Evolutionary conservation across 2,888 invertebrate species (phyloP).

Genomic region (Serrognathus titanus): DNA sequence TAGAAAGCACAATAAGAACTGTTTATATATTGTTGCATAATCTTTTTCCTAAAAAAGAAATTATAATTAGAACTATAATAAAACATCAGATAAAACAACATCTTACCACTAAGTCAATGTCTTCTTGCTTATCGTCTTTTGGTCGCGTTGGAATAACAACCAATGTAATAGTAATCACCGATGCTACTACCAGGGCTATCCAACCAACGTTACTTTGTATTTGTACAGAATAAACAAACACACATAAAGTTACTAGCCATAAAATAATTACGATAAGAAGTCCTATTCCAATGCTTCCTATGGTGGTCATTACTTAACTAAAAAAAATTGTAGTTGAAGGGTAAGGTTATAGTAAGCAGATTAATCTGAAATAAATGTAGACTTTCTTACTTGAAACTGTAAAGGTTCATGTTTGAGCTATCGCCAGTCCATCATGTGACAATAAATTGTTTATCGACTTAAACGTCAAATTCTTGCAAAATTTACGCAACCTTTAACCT

Average conservation of each 20-base stretch:
- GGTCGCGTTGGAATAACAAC: slow-evolving; percentile 56
- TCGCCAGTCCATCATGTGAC: too few relatives aligned
- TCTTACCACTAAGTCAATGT: slow-evolving; percentile 1
- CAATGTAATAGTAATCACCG: slow-evolving; percentile 57
- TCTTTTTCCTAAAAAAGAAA: slow-evolving; percentile 54
- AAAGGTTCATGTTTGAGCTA: too few relatives aligned
- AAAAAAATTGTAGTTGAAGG: background rate
- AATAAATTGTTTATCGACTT: too few relatives aligned
- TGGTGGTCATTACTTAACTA: slow-evolving; percentile 27
- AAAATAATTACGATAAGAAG: slow-evolving; percentile 62
- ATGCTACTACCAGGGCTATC: slow-evolving; percentile 55
- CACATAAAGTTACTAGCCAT: slow-evolving; percentile 61
- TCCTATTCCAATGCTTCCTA: slow-evolving; percentile 59
- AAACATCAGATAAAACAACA: background rate
- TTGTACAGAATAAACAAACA: slow-evolving; percentile 63
- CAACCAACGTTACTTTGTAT: slow-evolving; percentile 64
- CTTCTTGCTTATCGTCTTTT: slow-evolving; percentile 18
- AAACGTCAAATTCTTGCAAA: too few relatives aligned
- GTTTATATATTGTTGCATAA: slow-evolving; percentile 53
- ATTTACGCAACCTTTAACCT: too few relatives aligned
- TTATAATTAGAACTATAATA: slow-evolving; percentile 8
- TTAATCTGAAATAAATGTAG: too few relatives aligned
- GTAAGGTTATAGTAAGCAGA: too few relatives aligned
- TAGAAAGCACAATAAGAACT: slow-evolving; percentile 48
- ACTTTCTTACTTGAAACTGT: too few relatives aligned